Percentiles rank a stretch among this genome's conserved stretches.
Evolutionary conservation across 2,113 vertebrate genomes (phyloP).

Genomic region (Bos indicus): DNA sequence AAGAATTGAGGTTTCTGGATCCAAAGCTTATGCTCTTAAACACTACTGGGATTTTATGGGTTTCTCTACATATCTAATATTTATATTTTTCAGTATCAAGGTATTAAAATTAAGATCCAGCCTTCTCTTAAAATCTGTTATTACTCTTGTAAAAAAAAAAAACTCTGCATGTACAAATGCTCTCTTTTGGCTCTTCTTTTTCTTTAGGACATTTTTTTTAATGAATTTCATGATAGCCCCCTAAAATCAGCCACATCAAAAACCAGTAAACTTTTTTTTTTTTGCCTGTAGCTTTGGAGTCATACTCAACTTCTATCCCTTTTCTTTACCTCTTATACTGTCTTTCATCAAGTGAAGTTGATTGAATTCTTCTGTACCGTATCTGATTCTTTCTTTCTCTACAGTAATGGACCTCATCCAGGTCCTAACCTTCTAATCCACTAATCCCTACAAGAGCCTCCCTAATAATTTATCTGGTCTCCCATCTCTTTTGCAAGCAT

Average conservation of each 20-base stretch:
- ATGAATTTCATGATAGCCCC: not conserved
- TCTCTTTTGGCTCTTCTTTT: not conserved
- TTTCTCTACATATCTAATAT: not conserved
- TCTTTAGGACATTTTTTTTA: not conserved
- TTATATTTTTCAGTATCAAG: not conserved
- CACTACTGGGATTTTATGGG: not conserved
- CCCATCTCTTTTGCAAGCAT: not conserved
- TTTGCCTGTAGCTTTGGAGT: not conserved
- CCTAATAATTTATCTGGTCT: not conserved
- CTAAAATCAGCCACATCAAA: not conserved
- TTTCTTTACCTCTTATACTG: not conserved
- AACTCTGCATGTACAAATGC: not conserved
- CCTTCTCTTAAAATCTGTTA: not conserved
- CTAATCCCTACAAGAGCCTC: not conserved
- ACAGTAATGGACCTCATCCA: not conserved
- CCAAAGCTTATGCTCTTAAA: not conserved
- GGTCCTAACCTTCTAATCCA: not conserved
- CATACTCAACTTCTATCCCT: not conserved
- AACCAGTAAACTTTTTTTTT: not conserved
- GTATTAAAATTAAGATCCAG: slow-evolving; percentile 15
- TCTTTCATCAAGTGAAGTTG: not conserved
- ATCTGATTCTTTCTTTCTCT: not conserved
- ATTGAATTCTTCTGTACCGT: not conserved
- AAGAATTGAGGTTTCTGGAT: not conserved
- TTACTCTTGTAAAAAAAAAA: not conserved